Evolutionary conservation across 2,113 vertebrate genomes (phyloP).

Genomic region (Antechinus flavipes): DNA sequence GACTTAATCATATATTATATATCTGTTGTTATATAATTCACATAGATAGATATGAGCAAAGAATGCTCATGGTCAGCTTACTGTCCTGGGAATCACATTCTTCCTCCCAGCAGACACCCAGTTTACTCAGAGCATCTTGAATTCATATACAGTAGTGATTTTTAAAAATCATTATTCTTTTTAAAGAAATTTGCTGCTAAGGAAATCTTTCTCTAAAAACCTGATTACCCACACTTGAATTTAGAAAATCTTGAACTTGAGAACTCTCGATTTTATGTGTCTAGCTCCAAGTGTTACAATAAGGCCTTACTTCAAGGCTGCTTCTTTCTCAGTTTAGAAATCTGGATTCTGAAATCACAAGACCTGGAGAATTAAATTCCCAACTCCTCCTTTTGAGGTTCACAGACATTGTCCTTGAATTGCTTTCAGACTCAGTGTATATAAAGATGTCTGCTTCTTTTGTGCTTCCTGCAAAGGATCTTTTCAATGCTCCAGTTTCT

Average conservation of each 20-base stretch:
- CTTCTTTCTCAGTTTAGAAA: not conserved
- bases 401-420: not conserved
- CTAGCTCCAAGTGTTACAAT: not conserved
- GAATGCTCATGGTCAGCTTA: not conserved
- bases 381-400: not conserved
- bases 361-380: not conserved
- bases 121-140: not conserved
- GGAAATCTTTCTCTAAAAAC: not conserved
- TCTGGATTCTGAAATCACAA: not conserved
- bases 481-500: not conserved
- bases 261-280: not conserved
- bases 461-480: not conserved
- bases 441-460: not conserved
- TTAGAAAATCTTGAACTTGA: not conserved
- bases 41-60: not conserved
- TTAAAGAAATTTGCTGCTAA: not conserved
- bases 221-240: not conserved
- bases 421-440: not conserved
- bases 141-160: not conserved
- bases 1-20: not conserved
- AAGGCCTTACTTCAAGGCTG: not conserved
- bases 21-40: not conserved
- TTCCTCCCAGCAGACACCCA: not conserved
- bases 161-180: not conserved
- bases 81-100: not conserved